Evolutionary conservation across 2,113 vertebrate species (phyloP).

Genomic region (Alaudala cheleensis): DNA sequence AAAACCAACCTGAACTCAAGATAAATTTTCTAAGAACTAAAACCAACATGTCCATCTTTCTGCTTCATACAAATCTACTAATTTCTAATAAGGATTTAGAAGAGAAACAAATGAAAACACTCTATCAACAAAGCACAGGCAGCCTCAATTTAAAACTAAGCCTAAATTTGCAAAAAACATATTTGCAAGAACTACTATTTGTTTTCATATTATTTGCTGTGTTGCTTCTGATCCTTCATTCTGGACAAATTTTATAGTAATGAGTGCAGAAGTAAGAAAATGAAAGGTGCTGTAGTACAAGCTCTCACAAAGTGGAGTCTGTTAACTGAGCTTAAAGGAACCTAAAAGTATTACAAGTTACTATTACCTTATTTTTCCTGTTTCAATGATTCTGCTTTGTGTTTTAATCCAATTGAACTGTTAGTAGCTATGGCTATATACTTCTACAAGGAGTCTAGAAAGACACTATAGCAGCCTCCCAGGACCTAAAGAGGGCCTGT

Average conservation of each 20-base stretch:
- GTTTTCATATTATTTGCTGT: neutral
- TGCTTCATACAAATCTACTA: neutral
- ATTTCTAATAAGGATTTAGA: neutral
- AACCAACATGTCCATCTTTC: neutral
- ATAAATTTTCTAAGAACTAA: neutral
- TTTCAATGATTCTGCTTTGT: neutral
- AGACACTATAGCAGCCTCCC: fast-evolving
- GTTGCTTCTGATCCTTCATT: neutral
- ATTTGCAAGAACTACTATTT: neutral
- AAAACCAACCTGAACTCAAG: neutral
- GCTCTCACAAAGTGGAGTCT: neutral
- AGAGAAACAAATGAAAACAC: neutral
- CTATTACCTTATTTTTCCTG: neutral
- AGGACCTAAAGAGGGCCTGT: neutral
- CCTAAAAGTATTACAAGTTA: neutral
- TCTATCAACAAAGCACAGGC: neutral
- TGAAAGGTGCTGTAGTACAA: neutral
- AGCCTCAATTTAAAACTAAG: neutral
- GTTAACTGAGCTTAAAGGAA: neutral
- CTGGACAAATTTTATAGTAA: neutral
- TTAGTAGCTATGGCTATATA: neutral
- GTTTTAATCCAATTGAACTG: neutral
- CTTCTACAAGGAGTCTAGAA: neutral
- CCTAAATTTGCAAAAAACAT: neutral
- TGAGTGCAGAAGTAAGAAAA: neutral